Evolutionary conservation across 53 echinoderm and acorn worm genomes (phyloP), one percentile per base, ranked within the genome.

Genomic region (Holothuria scabra): DNA sequence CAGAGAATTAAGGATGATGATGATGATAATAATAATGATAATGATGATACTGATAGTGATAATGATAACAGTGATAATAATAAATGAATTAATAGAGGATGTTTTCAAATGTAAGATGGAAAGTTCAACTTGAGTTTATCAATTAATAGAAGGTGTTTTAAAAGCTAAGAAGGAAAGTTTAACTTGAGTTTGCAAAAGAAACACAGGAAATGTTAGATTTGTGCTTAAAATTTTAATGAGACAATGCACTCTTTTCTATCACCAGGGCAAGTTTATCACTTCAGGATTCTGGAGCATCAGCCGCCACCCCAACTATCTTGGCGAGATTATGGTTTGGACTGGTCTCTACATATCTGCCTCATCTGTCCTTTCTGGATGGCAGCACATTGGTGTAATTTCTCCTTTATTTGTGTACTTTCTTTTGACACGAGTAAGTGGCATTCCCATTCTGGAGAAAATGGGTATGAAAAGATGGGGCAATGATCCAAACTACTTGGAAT

Each of bases 271-370:
- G 68, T 95, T 95, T 86, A 97, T 97, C 82, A 86, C 34, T 65
- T 88, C 88, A 3, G 97, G 97, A 38, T 85, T 97, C 3, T 97
- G 97, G 97, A 90, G 97, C 81, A 66, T 97, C 61, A 94, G 94
- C 62, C 94, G 97, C 25, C 97, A 97, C 59, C 97, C 97, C 18
- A 97, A 97, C 90, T 97, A 97, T 88, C 82, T 94, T 6, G 97
- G 97, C 26, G 97, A 97, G 84, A 97, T 97, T 37, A 74, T 97
- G 37, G 83, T 94, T 29, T 97, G 97, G 97, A 49, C 85, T 16
- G 97, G 97, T 25, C 90, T 97, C 79, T 97, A 88, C 87, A 31
- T 97, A 63, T 94, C 94, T 0, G 92, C 97, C 16, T 94, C 97
- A 16, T 92, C 97, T 29, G 87, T 90, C 80, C 90, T 97, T 83